Base-by-base conservation (phyloP, 2,797 vertebrate species). In the Microhierax caerulescens region DNA sequence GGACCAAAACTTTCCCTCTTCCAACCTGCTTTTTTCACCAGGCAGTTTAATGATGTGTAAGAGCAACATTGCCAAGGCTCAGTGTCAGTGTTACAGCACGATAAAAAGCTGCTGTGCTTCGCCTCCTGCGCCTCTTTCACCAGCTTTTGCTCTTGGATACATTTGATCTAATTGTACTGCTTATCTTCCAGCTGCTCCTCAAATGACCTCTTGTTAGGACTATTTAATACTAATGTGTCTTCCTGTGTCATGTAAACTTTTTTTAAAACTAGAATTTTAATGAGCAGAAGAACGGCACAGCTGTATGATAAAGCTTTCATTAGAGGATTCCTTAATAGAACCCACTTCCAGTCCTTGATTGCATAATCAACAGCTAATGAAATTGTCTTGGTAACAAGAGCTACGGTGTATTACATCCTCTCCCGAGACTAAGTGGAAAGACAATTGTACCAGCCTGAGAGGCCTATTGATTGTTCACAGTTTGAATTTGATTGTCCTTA, bases 331-430 rank as follows among this genome's bases (percentile, higher is more conserved):
- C 94, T 97, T 98, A 97, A 97, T 97, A 97, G 96, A 97, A 97
- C 93, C 95, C 90, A 93, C 96, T 97, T 97, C 96, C 93, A 97
- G 95, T 88, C 94, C 97, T 97, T 98, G 97, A 98, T 97, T 97
- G 95, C 95, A 97, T 98, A 98, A 98, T 98, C 98, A 98, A 96
- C 96, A 95, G 95, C 96, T 98, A 98, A 98, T 98, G 98, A 98
- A 98, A 98, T 98, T 97, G 97, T 98, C 98, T 97, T 97, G 95
- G 96, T 98, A 98, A 98, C 97, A 96, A 97, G 97, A 97, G 92
- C 96, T 96, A 70, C 14, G 14, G 95, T 97, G 97, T 97, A 97
- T 96, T 97, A 97, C 96, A 95, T 96, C 83, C 96, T 98, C 97
- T 98, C 97, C 81, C 0, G 96, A 98, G 98, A 98, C 75, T 65